Conservation (phyloP, 2,888 invertebrate genomes). For the Drosophila algonquin region DNA sequence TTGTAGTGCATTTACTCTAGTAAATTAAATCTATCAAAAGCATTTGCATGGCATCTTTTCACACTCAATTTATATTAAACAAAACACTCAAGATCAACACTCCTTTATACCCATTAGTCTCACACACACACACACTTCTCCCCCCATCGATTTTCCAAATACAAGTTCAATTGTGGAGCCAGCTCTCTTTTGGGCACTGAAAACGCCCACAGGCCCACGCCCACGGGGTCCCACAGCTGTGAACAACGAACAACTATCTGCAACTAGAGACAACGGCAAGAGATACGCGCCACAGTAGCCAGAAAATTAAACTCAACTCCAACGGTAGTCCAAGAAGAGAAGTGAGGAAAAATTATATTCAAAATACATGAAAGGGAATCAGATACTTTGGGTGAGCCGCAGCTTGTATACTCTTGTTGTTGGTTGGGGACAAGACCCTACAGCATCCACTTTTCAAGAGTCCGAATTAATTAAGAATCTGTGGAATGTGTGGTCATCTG, state of each 20-base stretch:
- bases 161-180: not conserved
- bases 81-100: not conserved
- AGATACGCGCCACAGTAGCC: not conserved
- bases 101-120: not conserved
- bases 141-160: not conserved
- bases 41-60: not conserved
- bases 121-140: not conserved
- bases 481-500: too few species aligned
- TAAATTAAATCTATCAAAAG: too few species aligned
- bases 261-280: not conserved
- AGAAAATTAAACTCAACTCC: not conserved
- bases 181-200: constrained; percentile 9
- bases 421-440: too few species aligned
- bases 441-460: too few species aligned
- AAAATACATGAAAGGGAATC: not conserved
- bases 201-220: constrained; percentile 22
- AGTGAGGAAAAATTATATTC: not conserved
- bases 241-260: not conserved
- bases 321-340: not conserved
- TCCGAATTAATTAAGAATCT: rapidly evolving
- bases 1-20: too few species aligned
- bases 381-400: not conserved
- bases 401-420: not conserved
- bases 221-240: not conserved
- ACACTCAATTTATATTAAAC: not conserved